Conservation (phyloP, 1,140 invertebrate species). For the Bombus consobrinus region DNA sequence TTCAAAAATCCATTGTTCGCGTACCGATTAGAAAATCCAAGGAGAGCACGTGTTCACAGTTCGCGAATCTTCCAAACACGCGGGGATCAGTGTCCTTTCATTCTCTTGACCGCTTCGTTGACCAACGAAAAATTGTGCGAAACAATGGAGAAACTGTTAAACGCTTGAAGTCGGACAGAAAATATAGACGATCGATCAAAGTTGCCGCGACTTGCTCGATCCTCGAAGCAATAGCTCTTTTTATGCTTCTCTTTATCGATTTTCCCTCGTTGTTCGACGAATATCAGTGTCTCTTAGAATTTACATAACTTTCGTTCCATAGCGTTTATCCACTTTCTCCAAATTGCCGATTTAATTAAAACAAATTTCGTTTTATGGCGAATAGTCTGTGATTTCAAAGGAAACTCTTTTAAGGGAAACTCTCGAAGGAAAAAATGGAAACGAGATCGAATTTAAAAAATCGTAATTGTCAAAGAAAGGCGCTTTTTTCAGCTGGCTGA, state of each 20-base stretch:
- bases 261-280: not conserved
- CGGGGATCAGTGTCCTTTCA: slow-evolving; percentile 31
- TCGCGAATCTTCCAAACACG: not conserved
- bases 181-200: not conserved
- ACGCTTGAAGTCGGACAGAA: not conserved
- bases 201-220: not conserved
- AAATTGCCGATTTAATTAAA: not conserved
- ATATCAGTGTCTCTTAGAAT: not conserved
- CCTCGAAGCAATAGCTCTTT: not conserved
- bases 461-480: not conserved
- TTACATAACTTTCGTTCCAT: not conserved
- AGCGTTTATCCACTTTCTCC: not conserved
- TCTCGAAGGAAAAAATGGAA: not conserved
- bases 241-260: slow-evolving; percentile 15
- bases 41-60: slow-evolving; percentile 26
- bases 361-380: not conserved
- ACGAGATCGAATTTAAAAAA: not conserved
- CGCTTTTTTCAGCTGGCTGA: slow-evolving; percentile 1
- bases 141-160: slow-evolving; percentile 4
- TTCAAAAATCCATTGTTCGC: slow-evolving; percentile 69
- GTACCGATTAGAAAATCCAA: slow-evolving; percentile 28
- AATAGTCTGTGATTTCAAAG: too few relatives aligned
- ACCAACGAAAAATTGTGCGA: not conserved
- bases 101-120: slow-evolving; percentile 3
- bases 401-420: too few relatives aligned